Evolutionary conservation across 2,888 invertebrate genomes (phyloP).

Genomic region (Clunio marinus): DNA sequence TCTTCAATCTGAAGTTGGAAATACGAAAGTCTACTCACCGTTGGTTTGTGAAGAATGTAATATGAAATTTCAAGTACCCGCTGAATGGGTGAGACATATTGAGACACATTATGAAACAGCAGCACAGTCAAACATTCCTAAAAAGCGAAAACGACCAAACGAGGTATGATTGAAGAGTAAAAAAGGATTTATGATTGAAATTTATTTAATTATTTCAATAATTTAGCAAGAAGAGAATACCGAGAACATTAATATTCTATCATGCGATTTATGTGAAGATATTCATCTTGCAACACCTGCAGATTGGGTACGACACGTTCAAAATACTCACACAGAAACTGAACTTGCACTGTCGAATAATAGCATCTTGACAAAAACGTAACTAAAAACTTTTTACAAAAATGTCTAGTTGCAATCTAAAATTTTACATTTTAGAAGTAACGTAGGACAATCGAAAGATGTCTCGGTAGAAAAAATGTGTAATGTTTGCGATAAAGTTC

Average conservation of each 20-base stretch:
- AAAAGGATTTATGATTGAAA: no score
- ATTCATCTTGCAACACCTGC: conserved; percentile 69
- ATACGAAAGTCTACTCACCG: conserved; percentile 66
- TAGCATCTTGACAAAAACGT: conserved; percentile 62
- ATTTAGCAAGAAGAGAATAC: conserved; percentile 63
- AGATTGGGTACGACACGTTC: conserved; percentile 84
- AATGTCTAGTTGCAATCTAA: neutral
- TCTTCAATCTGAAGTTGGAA: conserved; percentile 43
- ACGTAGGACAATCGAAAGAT: conserved; percentile 26
- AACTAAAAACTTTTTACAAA: conserved; percentile 52
- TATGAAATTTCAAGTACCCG: conserved; percentile 75
- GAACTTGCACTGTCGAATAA: conserved; percentile 75
- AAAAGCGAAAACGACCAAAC: conserved; percentile 56
- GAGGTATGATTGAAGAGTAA: conserved; percentile 51
- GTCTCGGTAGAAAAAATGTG: conserved; percentile 59
- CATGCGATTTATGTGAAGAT: conserved; percentile 70
- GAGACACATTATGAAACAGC: conserved; percentile 67
- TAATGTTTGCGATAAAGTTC: conserved; percentile 66
- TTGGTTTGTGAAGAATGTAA: conserved; percentile 78
- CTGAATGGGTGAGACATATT: conserved; percentile 78
- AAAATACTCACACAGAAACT: conserved; percentile 74
- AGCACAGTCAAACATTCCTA: conserved; percentile 53
- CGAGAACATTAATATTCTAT: conserved; percentile 68
- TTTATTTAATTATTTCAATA: conserved; percentile 40
- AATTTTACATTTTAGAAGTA: conserved; percentile 10